Conservation (phyloP, 2,113 vertebrate species). For the Oncorhynchus nerka region DNA sequence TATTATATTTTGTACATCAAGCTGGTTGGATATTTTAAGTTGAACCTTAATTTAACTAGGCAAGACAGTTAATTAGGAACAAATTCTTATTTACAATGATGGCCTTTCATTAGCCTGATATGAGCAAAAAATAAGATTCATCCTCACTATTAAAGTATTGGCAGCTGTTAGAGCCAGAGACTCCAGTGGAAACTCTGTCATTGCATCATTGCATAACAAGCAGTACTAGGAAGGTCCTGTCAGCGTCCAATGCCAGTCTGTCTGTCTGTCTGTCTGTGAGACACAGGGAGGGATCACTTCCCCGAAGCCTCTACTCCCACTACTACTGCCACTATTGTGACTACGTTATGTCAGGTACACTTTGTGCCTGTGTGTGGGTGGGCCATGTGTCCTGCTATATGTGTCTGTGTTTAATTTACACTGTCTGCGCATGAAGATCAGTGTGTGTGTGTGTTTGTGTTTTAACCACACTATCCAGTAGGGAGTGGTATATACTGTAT, state of each 20-base stretch:
- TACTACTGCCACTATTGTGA: not conserved
- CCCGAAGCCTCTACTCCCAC: not conserved
- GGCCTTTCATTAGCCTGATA: conserved; percentile 12
- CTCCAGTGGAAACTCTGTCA: conserved; percentile 16
- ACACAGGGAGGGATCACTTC: not conserved
- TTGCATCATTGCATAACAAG: conserved; percentile 6
- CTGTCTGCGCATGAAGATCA: not conserved
- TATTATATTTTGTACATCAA: conserved; percentile 24
- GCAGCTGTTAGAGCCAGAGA: conserved; percentile 7
- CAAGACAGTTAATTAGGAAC: too few species aligned
- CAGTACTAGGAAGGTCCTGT: not conserved
- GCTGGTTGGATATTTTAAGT: conserved; percentile 9
- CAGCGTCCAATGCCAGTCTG: conserved; percentile 7
- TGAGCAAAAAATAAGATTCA: conserved; percentile 19
- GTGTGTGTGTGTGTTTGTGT: not conserved
- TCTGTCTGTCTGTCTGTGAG: not conserved
- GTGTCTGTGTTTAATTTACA: conserved; percentile 25
- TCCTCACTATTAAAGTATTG: not conserved
- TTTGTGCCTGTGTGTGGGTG: conserved; percentile 35
- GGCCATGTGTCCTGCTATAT: conserved; percentile 1
- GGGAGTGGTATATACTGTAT: conserved; percentile 57
- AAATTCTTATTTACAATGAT: not conserved
- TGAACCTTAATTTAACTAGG: too few species aligned
- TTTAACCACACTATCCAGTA: conserved; percentile 39
- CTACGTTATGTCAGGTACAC: not conserved